Evolutionary conservation across 2,888 invertebrate species (phyloP).

Genomic region (Saturnia japonica): DNA sequence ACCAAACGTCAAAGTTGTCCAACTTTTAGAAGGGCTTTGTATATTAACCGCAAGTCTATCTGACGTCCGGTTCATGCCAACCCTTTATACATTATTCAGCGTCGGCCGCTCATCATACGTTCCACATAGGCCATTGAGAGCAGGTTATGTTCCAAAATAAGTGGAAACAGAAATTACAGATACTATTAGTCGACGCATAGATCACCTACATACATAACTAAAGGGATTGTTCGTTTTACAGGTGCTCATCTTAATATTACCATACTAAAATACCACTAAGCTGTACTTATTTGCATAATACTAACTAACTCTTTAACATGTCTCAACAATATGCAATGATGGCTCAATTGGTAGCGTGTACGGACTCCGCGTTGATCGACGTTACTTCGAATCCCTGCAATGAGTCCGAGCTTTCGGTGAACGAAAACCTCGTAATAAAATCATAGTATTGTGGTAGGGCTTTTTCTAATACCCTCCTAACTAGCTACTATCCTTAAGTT

Average conservation of each 20-base stretch:
- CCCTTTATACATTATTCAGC: slow-evolving; percentile 61
- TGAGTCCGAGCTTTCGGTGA: too few relatives aligned
- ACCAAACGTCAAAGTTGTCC: slow-evolving; percentile 10
- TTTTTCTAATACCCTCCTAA: too few relatives aligned
- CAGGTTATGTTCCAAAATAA: slow-evolving; percentile 13
- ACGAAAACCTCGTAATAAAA: too few relatives aligned
- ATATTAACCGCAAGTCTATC: slow-evolving; percentile 30
- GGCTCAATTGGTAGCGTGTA: too few relatives aligned
- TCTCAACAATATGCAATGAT: neutral
- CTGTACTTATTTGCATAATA: neutral
- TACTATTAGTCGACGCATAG: neutral
- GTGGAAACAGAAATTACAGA: slow-evolving; percentile 7
- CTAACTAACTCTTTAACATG: too few relatives aligned
- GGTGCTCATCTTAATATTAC: neutral
- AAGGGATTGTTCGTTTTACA: neutral
- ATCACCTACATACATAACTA: neutral
- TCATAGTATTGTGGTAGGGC: too few relatives aligned
- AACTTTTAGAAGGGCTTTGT: slow-evolving; percentile 14
- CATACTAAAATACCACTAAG: neutral
- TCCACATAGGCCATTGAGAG: slow-evolving; percentile 35
- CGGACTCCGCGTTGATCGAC: too few relatives aligned
- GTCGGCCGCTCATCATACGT: slow-evolving; percentile 50
- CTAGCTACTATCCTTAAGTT: too few relatives aligned
- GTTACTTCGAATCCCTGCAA: too few relatives aligned
- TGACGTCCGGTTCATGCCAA: slow-evolving; percentile 33